Conservation (phyloP, 2,888 invertebrate species). For the Pocota personata region DNA sequence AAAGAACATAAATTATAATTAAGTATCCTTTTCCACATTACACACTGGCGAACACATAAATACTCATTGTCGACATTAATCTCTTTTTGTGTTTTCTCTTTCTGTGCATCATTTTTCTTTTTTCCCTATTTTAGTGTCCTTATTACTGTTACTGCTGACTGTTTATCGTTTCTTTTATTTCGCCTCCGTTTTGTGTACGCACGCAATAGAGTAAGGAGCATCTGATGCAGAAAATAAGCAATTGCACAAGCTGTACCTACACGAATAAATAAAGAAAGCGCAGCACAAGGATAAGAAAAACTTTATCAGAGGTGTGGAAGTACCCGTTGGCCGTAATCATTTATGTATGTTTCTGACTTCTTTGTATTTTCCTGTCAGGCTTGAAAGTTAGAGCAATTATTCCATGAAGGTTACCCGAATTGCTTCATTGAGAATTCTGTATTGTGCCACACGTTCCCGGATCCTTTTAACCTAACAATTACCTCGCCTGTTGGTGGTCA, state of each 20-base stretch:
- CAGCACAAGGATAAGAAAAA: background rate
- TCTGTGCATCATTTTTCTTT: slow-evolving; percentile 11
- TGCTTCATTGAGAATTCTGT: background rate
- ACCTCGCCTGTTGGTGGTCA: slow-evolving; percentile 18
- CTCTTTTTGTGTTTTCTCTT: slow-evolving; percentile 35
- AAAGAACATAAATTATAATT: slow-evolving; percentile 75
- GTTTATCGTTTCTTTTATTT: background rate
- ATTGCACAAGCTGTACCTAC: background rate
- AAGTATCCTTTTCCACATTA: slow-evolving; percentile 71
- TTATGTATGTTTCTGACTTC: background rate
- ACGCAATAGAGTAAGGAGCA: background rate
- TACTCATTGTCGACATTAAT: slow-evolving; percentile 72
- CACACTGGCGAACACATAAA: slow-evolving; percentile 70
- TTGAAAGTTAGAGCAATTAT: background rate
- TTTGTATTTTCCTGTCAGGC: background rate
- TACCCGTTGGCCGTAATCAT: background rate
- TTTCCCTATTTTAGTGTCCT: slow-evolving; percentile 32
- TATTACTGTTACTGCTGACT: slow-evolving; percentile 15
- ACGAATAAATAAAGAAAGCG: too few species aligned
- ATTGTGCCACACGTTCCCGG: background rate
- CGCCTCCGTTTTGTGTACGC: background rate
- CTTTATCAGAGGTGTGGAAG: background rate
- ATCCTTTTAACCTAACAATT: slow-evolving; percentile 13
- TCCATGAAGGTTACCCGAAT: slow-evolving; percentile 12
- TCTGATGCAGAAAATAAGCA: background rate